Conservation (phyloP, 2,113 vertebrate genomes). For the Apteryx owenii region DNA sequence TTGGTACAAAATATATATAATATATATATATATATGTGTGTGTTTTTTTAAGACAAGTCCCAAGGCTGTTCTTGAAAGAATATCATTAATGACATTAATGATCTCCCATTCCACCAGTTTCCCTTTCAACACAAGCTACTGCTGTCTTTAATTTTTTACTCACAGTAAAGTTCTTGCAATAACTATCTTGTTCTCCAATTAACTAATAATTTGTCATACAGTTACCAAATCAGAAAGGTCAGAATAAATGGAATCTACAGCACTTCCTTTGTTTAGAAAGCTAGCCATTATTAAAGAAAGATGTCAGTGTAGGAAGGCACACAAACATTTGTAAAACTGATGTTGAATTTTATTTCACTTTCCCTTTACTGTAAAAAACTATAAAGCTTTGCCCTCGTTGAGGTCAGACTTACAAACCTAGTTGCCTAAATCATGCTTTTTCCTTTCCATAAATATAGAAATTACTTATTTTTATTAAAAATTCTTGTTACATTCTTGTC, state of each 20-base stretch:
- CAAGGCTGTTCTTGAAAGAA: conserved; percentile 34
- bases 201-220: background rate
- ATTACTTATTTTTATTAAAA: background rate
- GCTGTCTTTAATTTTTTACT: background rate
- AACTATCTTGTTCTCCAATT: background rate
- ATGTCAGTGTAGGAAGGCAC: background rate
- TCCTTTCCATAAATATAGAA: background rate
- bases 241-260: background rate
- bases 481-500: background rate
- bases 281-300: background rate
- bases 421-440: background rate
- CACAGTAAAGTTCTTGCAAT: background rate
- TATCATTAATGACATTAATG: conserved; percentile 38
- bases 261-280: background rate
- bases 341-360: background rate
- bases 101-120: conserved; percentile 9
- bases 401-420: background rate
- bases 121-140: conserved; percentile 28
- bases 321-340: background rate
- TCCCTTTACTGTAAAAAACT: background rate
- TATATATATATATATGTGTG: too few relatives aligned
- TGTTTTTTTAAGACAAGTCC: background rate
- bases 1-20: too few relatives aligned
- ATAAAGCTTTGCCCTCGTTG: background rate
- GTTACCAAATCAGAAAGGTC: background rate